Conservation (phyloP, 2,797 vertebrate species). For the Silurus lanzhouensis region DNA sequence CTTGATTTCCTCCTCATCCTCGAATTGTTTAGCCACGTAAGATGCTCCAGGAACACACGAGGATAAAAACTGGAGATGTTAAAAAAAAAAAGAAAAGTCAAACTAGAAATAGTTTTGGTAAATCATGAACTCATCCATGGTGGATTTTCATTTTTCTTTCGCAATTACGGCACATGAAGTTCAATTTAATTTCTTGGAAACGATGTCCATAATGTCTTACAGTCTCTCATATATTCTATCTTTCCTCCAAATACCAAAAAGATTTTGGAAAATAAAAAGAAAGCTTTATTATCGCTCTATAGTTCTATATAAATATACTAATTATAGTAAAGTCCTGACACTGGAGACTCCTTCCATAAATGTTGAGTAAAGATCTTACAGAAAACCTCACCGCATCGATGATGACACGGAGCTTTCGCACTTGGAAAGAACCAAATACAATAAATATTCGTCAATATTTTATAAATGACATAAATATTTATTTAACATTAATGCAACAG, state of each 20-base stretch:
- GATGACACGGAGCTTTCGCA: neutral
- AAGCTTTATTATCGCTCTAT: neutral
- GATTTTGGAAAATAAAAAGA: neutral
- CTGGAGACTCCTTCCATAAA: neutral
- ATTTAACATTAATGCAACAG: too few relatives aligned
- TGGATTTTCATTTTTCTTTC: neutral
- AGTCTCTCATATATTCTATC: too few relatives aligned
- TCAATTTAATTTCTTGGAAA: too few relatives aligned
- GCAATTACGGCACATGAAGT: neutral
- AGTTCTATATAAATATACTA: too few relatives aligned
- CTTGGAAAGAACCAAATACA: too few relatives aligned
- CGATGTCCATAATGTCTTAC: too few relatives aligned
- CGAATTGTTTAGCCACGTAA: conserved; percentile 59
- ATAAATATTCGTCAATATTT: too few relatives aligned
- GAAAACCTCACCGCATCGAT: neutral
- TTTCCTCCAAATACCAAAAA: too few relatives aligned
- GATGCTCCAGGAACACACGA: conserved; percentile 68
- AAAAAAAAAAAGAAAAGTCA: neutral
- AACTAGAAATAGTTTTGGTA: too few relatives aligned
- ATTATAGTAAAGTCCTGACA: neutral
- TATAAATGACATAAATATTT: too few relatives aligned
- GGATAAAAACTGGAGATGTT: conserved; percentile 75
- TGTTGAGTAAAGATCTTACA: neutral
- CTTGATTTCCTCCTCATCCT: conserved; percentile 68
- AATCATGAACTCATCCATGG: too few relatives aligned